Conservation (phyloP, 1,140 invertebrate genomes). For the Eupeodes corollae region DNA sequence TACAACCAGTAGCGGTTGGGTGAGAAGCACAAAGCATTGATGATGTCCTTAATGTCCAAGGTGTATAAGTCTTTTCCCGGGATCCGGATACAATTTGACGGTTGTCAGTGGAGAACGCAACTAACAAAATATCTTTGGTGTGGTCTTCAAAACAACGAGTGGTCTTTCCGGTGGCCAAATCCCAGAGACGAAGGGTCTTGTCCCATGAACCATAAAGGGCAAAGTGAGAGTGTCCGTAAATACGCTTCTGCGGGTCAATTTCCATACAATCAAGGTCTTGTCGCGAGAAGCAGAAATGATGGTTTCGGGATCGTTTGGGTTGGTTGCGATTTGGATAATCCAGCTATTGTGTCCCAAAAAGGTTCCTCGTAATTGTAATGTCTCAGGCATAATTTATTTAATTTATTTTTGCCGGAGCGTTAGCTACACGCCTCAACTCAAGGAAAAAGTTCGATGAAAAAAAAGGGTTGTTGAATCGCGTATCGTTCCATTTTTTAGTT, state of each 20-base stretch:
- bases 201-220: conserved; percentile 99
- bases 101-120: conserved; percentile 99
- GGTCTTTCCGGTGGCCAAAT: conserved; percentile 85
- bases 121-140: conserved; percentile 98
- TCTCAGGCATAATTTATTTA: conserved; percentile 48
- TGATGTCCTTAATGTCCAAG: conserved; percentile 95
- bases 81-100: conserved; percentile 99
- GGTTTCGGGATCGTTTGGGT: conserved; percentile 95
- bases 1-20: conserved; percentile 99
- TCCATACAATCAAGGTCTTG: conserved; percentile 97
- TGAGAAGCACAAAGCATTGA: conserved; percentile 96
- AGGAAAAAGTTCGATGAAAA: no score
- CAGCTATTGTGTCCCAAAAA: conserved; percentile 95
- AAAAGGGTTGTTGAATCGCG: no score
- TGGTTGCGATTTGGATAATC: conserved; percentile 99
- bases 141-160: conserved; percentile 96
- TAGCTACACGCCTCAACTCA: no score
- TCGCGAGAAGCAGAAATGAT: conserved; percentile 97
- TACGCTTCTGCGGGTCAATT: conserved; percentile 88
- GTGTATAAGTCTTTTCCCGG: conserved; percentile 96
- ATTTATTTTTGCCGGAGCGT: background rate
- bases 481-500: no score
- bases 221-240: conserved; percentile 97
- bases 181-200: conserved; percentile 96
- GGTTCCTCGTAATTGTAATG: conserved; percentile 83